phyloP scores from a whole-genome alignment of 2,113 vertebrate species.

The Nothocercus nigrocapillus region DNA sequence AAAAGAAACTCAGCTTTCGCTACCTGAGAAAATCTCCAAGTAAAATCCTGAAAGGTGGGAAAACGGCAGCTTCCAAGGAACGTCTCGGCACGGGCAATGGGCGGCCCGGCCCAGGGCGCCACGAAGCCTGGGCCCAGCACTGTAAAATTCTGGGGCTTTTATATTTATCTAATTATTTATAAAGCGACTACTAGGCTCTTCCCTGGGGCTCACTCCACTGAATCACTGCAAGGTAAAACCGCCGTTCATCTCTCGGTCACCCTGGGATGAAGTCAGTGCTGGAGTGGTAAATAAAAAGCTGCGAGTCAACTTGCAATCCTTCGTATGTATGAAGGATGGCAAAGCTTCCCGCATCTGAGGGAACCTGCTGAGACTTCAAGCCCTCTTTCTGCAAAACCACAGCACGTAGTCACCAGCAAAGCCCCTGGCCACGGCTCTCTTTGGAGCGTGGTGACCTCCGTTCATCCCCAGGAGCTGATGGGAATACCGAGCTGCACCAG shows the following conservation, averaged over 20 bases:
- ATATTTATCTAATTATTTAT: slow-evolving; percentile 10
- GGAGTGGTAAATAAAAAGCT: slow-evolving; percentile 34
- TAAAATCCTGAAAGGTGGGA: background rate
- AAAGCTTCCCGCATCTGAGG: slow-evolving; percentile 5
- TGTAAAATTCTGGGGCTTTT: slow-evolving; percentile 33
- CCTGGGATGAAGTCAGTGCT: background rate
- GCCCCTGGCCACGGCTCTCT: rapidly evolving
- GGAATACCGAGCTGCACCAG: background rate
- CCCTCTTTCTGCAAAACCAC: background rate
- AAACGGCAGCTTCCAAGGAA: background rate
- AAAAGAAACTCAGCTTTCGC: background rate
- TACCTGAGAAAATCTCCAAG: background rate
- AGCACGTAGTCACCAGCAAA: background rate
- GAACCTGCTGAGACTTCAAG: background rate
- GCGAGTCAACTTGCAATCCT: background rate
- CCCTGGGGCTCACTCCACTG: slow-evolving; percentile 51
- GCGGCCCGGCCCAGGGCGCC: background rate
- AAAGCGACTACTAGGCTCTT: slow-evolving; percentile 49
- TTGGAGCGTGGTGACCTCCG: background rate
- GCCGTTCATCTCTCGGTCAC: slow-evolving; percentile 37
- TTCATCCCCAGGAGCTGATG: rapidly evolving
- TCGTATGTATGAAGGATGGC: background rate
- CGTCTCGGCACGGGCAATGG: background rate
- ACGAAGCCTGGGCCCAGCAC: background rate
- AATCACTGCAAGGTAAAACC: slow-evolving; percentile 47